Percentiles rank a stretch among this genome's conserved stretches.
Evolutionary conservation across 2,888 invertebrate species (phyloP).

Genomic region (Caenorhabditis uteleia): DNA sequence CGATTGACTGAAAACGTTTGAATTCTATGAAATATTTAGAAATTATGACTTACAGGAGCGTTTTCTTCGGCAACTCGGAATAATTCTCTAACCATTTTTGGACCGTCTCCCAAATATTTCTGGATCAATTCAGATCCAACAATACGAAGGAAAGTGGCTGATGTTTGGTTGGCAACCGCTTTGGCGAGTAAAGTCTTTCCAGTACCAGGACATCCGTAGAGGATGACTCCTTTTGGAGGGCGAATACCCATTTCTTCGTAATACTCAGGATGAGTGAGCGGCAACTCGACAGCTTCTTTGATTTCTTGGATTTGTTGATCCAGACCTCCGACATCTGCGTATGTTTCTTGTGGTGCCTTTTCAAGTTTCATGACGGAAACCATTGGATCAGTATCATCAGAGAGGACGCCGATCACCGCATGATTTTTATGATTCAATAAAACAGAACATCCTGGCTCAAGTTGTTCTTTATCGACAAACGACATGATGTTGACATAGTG

Average conservation of each 20-base stretch:
- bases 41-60: conserved; percentile 77
- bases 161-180: conserved; percentile 98
- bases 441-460: conserved; percentile 98
- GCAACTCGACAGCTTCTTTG: conserved; percentile 96
- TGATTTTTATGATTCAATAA: conserved; percentile 96
- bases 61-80: conserved; percentile 99
- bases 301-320: conserved; percentile 95
- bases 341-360: conserved; percentile 97
- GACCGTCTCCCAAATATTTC: conserved; percentile 96
- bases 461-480: conserved; percentile 97
- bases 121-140: conserved; percentile 85
- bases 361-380: conserved; percentile 99
- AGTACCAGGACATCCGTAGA: conserved; percentile 97
- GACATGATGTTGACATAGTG: conserved; percentile 98
- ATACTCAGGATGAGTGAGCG: conserved; percentile 97
- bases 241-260: conserved; percentile 99
- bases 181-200: conserved; percentile 97
- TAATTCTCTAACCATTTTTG: conserved; percentile 93
- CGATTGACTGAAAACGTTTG: conserved; percentile 78
- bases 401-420: conserved; percentile 95
- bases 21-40: not conserved
- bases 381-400: conserved; percentile 99
- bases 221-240: conserved; percentile 97
- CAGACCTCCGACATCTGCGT: conserved; percentile 78
- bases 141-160: conserved; percentile 95